Percentiles rank a stretch among this genome's conserved stretches.
phyloP scores from a whole-genome alignment of 2,888 invertebrate species.

The Synergus laeviventris region DNA sequence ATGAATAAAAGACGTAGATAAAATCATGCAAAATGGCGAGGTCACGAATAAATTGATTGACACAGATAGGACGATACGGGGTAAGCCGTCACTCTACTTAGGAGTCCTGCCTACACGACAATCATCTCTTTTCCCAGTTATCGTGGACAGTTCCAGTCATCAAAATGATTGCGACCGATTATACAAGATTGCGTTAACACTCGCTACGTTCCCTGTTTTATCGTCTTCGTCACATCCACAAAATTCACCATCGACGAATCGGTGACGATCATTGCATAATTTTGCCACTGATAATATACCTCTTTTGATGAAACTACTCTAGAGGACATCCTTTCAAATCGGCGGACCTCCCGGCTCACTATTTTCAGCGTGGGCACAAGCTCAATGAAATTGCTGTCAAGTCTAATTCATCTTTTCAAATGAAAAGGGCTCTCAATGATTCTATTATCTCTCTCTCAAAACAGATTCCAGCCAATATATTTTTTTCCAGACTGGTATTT shows the following conservation, averaged over 20 bases:
- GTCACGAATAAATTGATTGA: constrained; percentile 58
- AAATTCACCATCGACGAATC: constrained; percentile 35
- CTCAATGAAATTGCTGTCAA: constrained; percentile 26
- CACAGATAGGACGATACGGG: constrained; percentile 59
- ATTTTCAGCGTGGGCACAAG: constrained; percentile 13
- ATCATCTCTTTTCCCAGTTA: constrained; percentile 73
- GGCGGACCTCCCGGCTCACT: neutral
- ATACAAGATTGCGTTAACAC: constrained; percentile 71
- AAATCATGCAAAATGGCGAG: constrained; percentile 40
- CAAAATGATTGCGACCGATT: constrained; percentile 74
- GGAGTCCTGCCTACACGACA: constrained; percentile 71
- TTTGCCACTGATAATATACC: neutral
- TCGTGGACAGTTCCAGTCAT: constrained; percentile 72
- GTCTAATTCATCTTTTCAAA: constrained; percentile 23
- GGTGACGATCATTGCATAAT: constrained; percentile 6
- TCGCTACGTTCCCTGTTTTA: constrained; percentile 56
- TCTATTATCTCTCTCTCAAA: neutral
- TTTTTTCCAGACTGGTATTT: neutral
- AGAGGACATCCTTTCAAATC: neutral
- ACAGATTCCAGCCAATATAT: neutral
- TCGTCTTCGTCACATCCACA: constrained; percentile 48
- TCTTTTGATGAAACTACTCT: constrained; percentile 7
- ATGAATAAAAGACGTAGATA: neutral
- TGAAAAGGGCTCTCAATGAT: constrained; percentile 12
- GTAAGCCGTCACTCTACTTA: constrained; percentile 63